Conservation (phyloP, 1,140 invertebrate species). For the Wasmannia auropunctata region DNA sequence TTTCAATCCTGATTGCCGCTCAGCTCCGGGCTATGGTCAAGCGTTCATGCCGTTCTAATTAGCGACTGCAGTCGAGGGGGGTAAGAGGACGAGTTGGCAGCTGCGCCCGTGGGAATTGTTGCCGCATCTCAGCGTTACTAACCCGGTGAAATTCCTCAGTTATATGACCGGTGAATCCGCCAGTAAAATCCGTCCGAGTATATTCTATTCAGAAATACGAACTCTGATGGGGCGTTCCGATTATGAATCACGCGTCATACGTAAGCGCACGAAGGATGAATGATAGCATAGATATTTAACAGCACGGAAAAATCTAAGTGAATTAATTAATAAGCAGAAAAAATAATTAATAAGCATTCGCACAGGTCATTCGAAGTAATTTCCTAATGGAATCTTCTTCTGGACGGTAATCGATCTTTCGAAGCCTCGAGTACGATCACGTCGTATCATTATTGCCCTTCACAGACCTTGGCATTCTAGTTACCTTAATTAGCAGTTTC, state of each 20-base stretch:
- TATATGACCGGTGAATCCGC: slow-evolving; percentile 46
- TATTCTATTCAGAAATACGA: background rate
- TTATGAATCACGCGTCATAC: background rate
- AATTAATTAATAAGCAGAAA: background rate
- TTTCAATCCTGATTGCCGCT: slow-evolving; percentile 64
- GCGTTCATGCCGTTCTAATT: slow-evolving; percentile 58
- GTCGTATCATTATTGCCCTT: slow-evolving; percentile 4
- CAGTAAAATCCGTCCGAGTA: slow-evolving; percentile 50
- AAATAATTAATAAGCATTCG: background rate
- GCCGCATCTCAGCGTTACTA: slow-evolving; percentile 48
- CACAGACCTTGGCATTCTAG: background rate
- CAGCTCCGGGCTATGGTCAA: slow-evolving; percentile 41
- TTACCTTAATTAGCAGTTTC: slow-evolving; percentile 38
- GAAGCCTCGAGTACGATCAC: background rate
- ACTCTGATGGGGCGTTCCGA: background rate
- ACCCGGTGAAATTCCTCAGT: slow-evolving; percentile 57
- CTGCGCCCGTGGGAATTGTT: slow-evolving; percentile 56
- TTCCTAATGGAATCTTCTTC: background rate
- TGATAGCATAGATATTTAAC: background rate
- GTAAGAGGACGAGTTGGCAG: slow-evolving; percentile 4
- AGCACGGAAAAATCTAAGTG: background rate
- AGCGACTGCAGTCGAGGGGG: slow-evolving; percentile 37
- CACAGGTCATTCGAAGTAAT: background rate
- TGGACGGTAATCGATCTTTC: background rate
- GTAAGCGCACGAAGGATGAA: background rate